Evolutionary conservation across 2,888 invertebrate genomes (phyloP).

Genomic region (Amphipyra berbera): DNA sequence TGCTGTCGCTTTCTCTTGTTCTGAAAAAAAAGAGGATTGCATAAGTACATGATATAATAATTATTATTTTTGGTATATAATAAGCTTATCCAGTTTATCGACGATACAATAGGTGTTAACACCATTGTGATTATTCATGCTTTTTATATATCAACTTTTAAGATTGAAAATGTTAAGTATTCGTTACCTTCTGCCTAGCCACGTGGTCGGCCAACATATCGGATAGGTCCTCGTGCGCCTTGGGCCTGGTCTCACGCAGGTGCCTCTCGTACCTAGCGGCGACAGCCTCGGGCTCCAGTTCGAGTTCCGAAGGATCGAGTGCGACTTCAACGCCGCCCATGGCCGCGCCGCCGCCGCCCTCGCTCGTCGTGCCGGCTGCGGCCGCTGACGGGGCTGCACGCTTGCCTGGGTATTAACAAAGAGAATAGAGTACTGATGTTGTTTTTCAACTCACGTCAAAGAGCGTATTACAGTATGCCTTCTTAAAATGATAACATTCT

Average conservation of each 20-base stretch:
- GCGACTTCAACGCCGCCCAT: slow-evolving; percentile 97
- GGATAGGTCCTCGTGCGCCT: slow-evolving; percentile 97
- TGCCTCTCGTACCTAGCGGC: slow-evolving; percentile 98
- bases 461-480: no score
- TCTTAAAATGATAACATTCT: no score
- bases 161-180: no score
- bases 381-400: slow-evolving; percentile 58
- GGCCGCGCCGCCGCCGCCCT: slow-evolving; percentile 65
- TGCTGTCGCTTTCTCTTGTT: slow-evolving; percentile 98
- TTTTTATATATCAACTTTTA: no score
- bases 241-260: slow-evolving; percentile 97
- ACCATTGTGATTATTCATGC: no score
- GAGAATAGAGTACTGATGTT: neutral
- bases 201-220: slow-evolving; percentile 99
- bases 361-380: slow-evolving; percentile 60
- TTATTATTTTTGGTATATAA: neutral
- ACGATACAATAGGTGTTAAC: no score
- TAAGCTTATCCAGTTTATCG: no score
- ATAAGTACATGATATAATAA: neutral
- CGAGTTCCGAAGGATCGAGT: slow-evolving; percentile 98
- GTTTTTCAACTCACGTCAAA: no score
- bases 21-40: slow-evolving; percentile 88
- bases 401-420: slow-evolving; percentile 65
- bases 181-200: slow-evolving; percentile 96
- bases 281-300: slow-evolving; percentile 98